Conservation (phyloP, 2,888 invertebrate genomes). For the Torymus aiolomorphi region DNA sequence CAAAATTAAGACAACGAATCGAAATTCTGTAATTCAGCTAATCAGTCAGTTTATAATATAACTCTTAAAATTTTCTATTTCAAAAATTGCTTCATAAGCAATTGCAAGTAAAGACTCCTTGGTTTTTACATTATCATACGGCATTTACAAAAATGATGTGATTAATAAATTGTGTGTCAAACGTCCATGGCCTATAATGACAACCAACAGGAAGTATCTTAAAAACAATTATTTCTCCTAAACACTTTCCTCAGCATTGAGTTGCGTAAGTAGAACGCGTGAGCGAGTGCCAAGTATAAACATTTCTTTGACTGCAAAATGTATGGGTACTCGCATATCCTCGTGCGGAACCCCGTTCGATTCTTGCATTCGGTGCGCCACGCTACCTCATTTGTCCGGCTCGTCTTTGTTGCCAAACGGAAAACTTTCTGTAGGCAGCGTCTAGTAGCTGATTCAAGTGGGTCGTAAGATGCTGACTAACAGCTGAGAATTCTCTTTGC, state of each 20-base stretch:
- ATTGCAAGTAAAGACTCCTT: conserved; percentile 11
- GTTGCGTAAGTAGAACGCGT: conserved; percentile 12
- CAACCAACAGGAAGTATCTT: conserved; percentile 18
- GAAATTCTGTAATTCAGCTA: conserved; percentile 12
- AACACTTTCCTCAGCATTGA: conserved; percentile 18
- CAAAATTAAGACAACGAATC: conserved; percentile 19
- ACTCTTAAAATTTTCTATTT: conserved; percentile 32
- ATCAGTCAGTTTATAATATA: conserved; percentile 10
- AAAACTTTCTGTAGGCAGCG: conserved; percentile 90
- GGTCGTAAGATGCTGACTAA: conserved; percentile 87
- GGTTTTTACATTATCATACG: conserved; percentile 1
- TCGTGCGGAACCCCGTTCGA: background rate
- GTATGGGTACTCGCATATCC: too few species aligned
- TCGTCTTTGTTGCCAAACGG: conserved; percentile 88
- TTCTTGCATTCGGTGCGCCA: background rate
- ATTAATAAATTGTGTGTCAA: conserved; percentile 18
- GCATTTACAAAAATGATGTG: conserved; percentile 45
- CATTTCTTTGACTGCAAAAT: conserved; percentile 25
- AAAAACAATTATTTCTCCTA: conserved; percentile 27
- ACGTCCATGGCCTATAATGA: conserved; percentile 6
- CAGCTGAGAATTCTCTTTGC: conserved; percentile 86
- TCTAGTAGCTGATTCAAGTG: conserved; percentile 93
- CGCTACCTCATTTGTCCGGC: conserved; percentile 73
- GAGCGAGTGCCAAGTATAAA: conserved; percentile 35
- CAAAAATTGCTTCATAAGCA: conserved; percentile 35